Percentiles rank a stretch among this genome's conserved stretches.
phyloP scores from a whole-genome alignment of 2,888 invertebrate genomes.

The Drosophila flavopinicola region DNA sequence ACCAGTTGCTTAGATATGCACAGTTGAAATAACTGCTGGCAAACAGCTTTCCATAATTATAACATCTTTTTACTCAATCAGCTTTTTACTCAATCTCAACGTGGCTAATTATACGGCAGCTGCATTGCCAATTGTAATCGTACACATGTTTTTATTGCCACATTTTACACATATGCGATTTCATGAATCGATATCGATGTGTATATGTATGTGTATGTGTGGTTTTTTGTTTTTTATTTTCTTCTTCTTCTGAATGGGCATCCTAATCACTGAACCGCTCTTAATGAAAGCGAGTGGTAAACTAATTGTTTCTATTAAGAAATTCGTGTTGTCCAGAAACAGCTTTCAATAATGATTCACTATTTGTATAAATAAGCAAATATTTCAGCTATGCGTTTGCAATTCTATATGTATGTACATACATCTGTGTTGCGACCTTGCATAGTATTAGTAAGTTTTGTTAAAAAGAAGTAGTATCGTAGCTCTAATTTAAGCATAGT shows the following conservation, averaged over 20 bases:
- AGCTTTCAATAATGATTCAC: no score
- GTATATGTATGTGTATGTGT: neutral
- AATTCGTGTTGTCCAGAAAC: no score
- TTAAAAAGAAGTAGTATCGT: no score
- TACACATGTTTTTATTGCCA: slow-evolving; percentile 17
- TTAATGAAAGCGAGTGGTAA: no score
- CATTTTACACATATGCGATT: slow-evolving; percentile 38
- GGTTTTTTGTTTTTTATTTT: neutral
- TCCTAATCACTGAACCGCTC: no score
- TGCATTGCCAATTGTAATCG: slow-evolving; percentile 20
- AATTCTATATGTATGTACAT: no score
- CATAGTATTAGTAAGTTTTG: no score
- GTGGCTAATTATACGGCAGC: slow-evolving; percentile 44
- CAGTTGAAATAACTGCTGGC: slow-evolving; percentile 37
- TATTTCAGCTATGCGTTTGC: no score
- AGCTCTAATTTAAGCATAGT: no score
- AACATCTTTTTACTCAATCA: slow-evolving; percentile 17
- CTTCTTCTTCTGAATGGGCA: neutral
- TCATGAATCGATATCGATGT: slow-evolving; percentile 38
- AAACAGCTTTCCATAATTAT: slow-evolving; percentile 42
- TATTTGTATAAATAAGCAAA: no score
- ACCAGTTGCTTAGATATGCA: slow-evolving; percentile 4
- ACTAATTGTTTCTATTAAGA: no score
- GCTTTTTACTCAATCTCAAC: slow-evolving; percentile 23
- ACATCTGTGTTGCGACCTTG: no score